Percentiles rank a stretch among this genome's conserved stretches.
phyloP scores from a whole-genome alignment of 2,797 vertebrate genomes.

The Sibirionetta formosa region DNA sequence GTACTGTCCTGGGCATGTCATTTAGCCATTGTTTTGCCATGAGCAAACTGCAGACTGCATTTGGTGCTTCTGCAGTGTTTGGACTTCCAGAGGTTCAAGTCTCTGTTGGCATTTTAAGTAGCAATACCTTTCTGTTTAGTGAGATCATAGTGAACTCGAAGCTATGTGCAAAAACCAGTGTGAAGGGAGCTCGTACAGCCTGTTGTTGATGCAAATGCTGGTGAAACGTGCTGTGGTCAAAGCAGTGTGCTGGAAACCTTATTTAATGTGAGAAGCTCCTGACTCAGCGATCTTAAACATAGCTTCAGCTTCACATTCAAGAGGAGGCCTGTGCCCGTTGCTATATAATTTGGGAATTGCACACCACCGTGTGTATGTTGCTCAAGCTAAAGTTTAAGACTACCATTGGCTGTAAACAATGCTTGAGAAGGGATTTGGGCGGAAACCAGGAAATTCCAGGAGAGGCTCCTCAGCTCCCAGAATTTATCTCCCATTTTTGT shows the following conservation, averaged over 20 bases:
- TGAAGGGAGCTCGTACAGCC: not conserved
- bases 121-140: not conserved
- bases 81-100: not conserved
- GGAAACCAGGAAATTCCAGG: not conserved
- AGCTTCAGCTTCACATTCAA: not conserved
- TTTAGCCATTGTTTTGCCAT: not conserved
- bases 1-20: fast-evolving
- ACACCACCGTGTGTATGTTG: not conserved
- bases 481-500: not conserved
- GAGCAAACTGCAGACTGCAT: not conserved
- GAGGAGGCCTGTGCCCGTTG: not conserved
- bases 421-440: not conserved
- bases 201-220: not conserved
- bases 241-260: not conserved
- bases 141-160: not conserved
- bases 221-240: not conserved
- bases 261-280: not conserved
- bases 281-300: not conserved
- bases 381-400: not conserved
- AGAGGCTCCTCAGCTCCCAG: not conserved
- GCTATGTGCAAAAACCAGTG: not conserved
- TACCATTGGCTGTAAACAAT: not conserved
- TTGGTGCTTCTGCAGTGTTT: not conserved
- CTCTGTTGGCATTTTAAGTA: not conserved
- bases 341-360: not conserved